Evolutionary conservation across 2,113 vertebrate species (phyloP).

Genomic region (Erythrocercus mccallii): DNA sequence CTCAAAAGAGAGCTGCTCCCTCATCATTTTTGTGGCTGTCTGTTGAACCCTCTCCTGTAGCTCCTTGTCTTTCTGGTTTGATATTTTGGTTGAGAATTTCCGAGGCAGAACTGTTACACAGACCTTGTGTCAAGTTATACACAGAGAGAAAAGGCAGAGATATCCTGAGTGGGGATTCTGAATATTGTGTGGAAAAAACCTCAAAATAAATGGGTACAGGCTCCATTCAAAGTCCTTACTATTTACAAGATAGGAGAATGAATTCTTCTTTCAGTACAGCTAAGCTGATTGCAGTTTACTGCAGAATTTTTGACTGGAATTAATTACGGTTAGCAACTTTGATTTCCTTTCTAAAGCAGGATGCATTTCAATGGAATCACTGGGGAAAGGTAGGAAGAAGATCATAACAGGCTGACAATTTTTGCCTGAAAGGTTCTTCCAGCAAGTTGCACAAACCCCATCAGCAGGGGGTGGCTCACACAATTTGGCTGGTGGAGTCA

Average conservation of each 20-base stretch:
- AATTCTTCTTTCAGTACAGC: not conserved
- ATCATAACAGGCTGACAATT: not conserved
- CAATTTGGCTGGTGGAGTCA: not conserved
- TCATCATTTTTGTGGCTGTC: not conserved
- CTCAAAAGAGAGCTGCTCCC: not conserved
- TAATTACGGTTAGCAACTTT: not conserved
- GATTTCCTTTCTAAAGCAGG: not conserved
- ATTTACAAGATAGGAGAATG: not conserved
- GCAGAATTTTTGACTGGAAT: not conserved
- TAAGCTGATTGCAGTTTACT: not conserved
- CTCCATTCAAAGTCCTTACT: not conserved
- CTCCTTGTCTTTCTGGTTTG: not conserved
- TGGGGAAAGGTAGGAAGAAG: not conserved
- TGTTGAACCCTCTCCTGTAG: not conserved
- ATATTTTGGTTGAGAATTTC: not conserved
- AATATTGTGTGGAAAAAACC: not conserved
- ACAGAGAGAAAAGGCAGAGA: not conserved
- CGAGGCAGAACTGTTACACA: accelerated
- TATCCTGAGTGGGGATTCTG: not conserved
- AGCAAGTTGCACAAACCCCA: not conserved
- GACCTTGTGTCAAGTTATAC: not conserved
- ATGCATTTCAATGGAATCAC: not conserved
- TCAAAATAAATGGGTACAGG: not conserved
- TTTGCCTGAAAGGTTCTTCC: not conserved
- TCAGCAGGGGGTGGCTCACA: not conserved